These are phyloP conservation scores for Rhombomys opimus DNA, from an alignment of 2,113 vertebrate genomes.

Conservation along the genomic window DNA sequence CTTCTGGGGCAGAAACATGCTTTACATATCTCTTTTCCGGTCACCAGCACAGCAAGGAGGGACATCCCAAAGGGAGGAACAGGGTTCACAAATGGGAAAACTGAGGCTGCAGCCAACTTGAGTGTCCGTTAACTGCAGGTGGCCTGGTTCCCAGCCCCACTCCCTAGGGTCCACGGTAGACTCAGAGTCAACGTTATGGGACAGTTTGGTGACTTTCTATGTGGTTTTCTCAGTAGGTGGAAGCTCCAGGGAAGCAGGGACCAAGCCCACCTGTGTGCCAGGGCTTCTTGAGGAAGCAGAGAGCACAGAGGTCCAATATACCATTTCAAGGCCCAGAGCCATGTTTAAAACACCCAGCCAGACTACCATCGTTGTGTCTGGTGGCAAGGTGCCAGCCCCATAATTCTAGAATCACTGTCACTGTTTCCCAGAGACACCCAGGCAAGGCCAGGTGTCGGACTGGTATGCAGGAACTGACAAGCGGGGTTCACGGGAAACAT, in stretches of 20 bases:
- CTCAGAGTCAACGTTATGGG: rapidly evolving
- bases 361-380: no score
- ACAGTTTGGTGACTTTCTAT: background rate
- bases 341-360: background rate
- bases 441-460: background rate
- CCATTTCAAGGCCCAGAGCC: background rate
- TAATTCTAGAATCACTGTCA: background rate
- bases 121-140: background rate
- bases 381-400: no score
- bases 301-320: background rate
- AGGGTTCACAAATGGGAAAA: background rate
- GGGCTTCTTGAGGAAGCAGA: background rate
- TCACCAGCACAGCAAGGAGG: background rate
- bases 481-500: background rate
- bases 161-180: background rate
- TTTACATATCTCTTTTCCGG: background rate
- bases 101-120: background rate
- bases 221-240: background rate
- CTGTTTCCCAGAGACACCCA: background rate
- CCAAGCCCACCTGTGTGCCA: background rate
- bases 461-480: background rate
- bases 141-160: background rate
- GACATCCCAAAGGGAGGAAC: background rate
- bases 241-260: background rate
- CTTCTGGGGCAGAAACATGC: background rate